These are phyloP conservation scores for Jacana jacana DNA, from an alignment of 2,113 vertebrate genomes.

Conservation along the genomic window DNA sequence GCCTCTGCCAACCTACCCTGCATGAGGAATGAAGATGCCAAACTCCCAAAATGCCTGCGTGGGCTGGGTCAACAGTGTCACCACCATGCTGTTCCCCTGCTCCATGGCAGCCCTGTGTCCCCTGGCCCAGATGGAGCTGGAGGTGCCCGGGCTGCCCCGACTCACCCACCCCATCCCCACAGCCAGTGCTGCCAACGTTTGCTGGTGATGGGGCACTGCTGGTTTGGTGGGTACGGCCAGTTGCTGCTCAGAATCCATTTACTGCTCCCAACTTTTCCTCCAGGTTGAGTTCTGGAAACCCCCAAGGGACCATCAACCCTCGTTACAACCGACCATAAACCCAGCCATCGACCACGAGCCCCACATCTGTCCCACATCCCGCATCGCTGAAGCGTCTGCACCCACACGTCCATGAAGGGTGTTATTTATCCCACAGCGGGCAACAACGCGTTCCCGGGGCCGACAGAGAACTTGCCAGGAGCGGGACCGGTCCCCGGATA, in stretches of 20 bases:
- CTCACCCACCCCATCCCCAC: background rate
- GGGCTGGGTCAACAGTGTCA: background rate
- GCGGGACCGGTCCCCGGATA: no score
- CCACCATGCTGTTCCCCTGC: background rate
- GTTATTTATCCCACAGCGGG: background rate
- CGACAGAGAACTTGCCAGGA: background rate
- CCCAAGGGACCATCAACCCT: background rate
- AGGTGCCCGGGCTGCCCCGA: background rate
- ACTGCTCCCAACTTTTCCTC: background rate
- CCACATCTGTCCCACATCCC: background rate
- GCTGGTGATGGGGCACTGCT: background rate
- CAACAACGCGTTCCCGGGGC: background rate
- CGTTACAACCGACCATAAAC: background rate
- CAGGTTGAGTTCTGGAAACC: rapidly evolving
- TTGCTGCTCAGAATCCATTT: background rate
- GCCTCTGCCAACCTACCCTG: background rate
- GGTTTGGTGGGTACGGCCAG: background rate
- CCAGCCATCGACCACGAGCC: background rate
- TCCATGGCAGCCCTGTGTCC: background rate
- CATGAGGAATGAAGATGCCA: no score
- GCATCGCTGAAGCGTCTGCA: background rate
- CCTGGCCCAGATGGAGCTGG: background rate
- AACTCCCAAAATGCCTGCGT: rapidly evolving
- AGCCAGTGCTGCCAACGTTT: rapidly evolving
- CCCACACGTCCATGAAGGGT: background rate